A percentile compares a stretch with the other conserved stretches of the same genome.
These are phyloP conservation scores for Cataglyphis albicans DNA, from an alignment of 2,888 invertebrate species.

Conservation along the genomic window DNA sequence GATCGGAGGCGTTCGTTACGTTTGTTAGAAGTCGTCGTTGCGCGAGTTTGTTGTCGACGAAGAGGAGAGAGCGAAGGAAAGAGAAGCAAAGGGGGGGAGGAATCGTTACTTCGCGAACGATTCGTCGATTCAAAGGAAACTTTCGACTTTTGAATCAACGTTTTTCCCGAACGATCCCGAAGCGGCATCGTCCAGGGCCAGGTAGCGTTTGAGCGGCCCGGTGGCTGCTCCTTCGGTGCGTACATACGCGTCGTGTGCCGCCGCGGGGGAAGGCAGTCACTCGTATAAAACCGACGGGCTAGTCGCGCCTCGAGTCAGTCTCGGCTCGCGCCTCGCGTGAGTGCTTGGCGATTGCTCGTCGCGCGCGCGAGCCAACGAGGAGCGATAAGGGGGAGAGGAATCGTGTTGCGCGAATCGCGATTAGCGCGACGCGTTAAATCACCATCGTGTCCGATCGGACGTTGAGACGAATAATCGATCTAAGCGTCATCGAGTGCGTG, in stretches of 20 bases:
- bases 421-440: not conserved
- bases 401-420: conserved; percentile 14
- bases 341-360: conserved; percentile 63
- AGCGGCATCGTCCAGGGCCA: conserved; percentile 16
- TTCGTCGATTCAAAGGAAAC: not conserved
- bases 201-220: conserved; percentile 19
- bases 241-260: conserved; percentile 58
- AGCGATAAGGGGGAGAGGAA: conserved; percentile 5
- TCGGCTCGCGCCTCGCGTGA: conserved; percentile 81
- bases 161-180: not conserved
- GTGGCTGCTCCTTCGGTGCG: conserved; percentile 47
- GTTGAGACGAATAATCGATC: not conserved
- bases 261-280: conserved; percentile 77
- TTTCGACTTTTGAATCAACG: not conserved
- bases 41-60: not conserved
- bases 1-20: conserved; percentile 5
- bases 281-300: conserved; percentile 82
- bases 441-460: not conserved
- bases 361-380: conserved; percentile 27
- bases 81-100: not conserved
- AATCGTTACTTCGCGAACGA: not conserved
- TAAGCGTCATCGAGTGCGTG: not conserved
- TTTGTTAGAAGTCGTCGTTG: not conserved
- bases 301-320: conserved; percentile 82
- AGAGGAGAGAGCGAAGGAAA: too few species aligned